These are phyloP conservation scores for Tetragonisca angustula DNA, from an alignment of 2,888 invertebrate species.

Conservation along the genomic window DNA sequence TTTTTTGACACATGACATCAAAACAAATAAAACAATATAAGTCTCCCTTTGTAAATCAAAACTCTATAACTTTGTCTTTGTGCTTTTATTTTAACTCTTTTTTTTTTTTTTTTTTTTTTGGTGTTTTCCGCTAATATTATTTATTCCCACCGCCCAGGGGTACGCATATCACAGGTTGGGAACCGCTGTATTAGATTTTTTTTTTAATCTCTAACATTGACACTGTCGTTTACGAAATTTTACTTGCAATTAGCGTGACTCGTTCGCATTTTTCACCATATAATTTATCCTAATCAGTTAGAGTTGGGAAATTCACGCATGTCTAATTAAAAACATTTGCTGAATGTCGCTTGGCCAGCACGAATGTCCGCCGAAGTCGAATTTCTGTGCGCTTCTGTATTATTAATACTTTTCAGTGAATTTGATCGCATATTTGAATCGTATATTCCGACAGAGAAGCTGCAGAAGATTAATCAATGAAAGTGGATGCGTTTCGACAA, in stretches of 20 bases:
- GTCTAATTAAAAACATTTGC: not conserved
- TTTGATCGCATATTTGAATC: slow-evolving; percentile 14
- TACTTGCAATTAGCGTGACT: not conserved
- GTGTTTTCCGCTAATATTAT: too few species aligned
- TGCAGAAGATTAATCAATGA: not conserved
- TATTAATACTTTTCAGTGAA: not conserved
- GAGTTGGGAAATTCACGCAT: slow-evolving; percentile 1
- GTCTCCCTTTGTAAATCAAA: too few species aligned
- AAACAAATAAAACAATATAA: too few species aligned
- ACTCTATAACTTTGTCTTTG: too few species aligned
- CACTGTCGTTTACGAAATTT: not conserved
- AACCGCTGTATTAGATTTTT: not conserved
- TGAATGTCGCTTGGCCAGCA: slow-evolving; percentile 2
- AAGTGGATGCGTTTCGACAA: not conserved
- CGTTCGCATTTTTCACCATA: not conserved
- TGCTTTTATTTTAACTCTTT: too few species aligned
- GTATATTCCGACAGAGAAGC: not conserved
- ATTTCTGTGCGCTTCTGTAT: not conserved
- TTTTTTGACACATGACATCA: too few species aligned
- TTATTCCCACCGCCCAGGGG: too few species aligned
- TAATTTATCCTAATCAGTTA: not conserved
- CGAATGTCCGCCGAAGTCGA: slow-evolving; percentile 22
- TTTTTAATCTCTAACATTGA: not conserved
- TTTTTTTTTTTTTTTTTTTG: too few species aligned
- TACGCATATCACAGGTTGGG: too few species aligned